A percentile compares a stretch with the other conserved stretches of the same genome.
These are phyloP conservation scores for Thymelicus lineola DNA, from an alignment of 2,888 invertebrate genomes.

Conservation along the genomic window DNA sequence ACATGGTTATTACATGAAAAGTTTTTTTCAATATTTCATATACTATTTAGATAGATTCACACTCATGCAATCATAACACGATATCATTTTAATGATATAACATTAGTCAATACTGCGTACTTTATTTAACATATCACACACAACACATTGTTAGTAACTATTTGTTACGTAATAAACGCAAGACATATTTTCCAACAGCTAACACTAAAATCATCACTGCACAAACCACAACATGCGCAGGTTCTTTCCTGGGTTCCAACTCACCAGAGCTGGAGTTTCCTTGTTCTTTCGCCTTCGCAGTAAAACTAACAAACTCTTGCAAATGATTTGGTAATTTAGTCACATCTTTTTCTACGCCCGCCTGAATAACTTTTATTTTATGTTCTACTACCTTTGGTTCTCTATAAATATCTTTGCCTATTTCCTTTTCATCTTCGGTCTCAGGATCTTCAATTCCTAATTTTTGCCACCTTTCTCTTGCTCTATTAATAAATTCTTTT, in stretches of 20 bases:
- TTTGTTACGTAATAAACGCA: conserved; percentile 68
- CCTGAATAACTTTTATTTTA: conserved; percentile 88
- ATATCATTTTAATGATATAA: background rate
- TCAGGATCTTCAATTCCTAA: conserved; percentile 88
- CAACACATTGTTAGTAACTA: conserved; percentile 63
- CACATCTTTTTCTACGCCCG: conserved; percentile 85
- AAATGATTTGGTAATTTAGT: conserved; percentile 90
- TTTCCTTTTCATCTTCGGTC: conserved; percentile 85
- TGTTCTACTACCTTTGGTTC: conserved; percentile 77
- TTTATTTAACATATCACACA: conserved; percentile 43
- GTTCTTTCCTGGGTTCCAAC: conserved; percentile 68
- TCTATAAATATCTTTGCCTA: conserved; percentile 61
- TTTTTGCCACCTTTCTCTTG: conserved; percentile 89
- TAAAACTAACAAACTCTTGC: conserved; percentile 90
- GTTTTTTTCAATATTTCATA: background rate
- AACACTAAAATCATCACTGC: conserved; percentile 78
- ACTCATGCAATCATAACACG: conserved; percentile 40
- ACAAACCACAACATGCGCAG: conserved; percentile 82
- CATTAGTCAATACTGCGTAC: conserved; percentile 8
- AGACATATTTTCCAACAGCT: conserved; percentile 72
- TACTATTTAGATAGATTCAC: conserved; percentile 28
- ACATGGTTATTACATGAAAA: background rate
- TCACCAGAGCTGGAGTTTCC: conserved; percentile 83
- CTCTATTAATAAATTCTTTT: conserved; percentile 91
- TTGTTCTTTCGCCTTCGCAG: conserved; percentile 79